Conservation (phyloP, 2,888 invertebrate species). For the Euspilapteryx auroguttella region DNA sequence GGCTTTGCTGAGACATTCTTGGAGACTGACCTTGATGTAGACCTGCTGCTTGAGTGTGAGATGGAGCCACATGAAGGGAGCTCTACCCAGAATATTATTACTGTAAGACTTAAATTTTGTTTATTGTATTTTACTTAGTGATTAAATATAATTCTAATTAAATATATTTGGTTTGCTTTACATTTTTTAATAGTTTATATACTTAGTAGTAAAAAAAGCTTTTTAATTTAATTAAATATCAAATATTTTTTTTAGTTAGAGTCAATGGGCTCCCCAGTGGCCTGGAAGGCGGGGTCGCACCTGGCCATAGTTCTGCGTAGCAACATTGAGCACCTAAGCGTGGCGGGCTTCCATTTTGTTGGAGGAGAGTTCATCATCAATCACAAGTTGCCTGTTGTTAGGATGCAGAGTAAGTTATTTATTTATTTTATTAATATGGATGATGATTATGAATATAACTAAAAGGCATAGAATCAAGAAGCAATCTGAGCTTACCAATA, state of each 20-base stretch:
- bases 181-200: too few relatives aligned
- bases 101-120: too few relatives aligned
- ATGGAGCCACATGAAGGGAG: constrained; percentile 39
- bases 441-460: not conserved
- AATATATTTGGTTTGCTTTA: too few relatives aligned
- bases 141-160: too few relatives aligned
- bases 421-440: not conserved
- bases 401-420: constrained; percentile 79
- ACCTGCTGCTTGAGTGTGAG: constrained; percentile 47
- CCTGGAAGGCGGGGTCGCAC: constrained; percentile 77
- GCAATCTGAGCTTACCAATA: too few relatives aligned
- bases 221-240: not conserved
- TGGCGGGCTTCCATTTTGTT: constrained; percentile 72
- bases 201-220: too few relatives aligned
- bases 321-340: constrained; percentile 73
- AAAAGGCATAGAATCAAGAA: too few relatives aligned
- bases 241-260: constrained; percentile 63
- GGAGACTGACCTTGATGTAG: constrained; percentile 33
- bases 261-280: constrained; percentile 75
- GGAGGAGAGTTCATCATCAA: constrained; percentile 74
- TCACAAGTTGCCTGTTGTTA: constrained; percentile 72
- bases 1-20: constrained; percentile 30
- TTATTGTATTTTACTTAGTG: too few relatives aligned
- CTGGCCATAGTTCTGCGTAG: constrained; percentile 77
- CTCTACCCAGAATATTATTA: constrained; percentile 13